phyloP scores from a whole-genome alignment of 2,888 invertebrate genomes.

The Lithophane leautieri region DNA sequence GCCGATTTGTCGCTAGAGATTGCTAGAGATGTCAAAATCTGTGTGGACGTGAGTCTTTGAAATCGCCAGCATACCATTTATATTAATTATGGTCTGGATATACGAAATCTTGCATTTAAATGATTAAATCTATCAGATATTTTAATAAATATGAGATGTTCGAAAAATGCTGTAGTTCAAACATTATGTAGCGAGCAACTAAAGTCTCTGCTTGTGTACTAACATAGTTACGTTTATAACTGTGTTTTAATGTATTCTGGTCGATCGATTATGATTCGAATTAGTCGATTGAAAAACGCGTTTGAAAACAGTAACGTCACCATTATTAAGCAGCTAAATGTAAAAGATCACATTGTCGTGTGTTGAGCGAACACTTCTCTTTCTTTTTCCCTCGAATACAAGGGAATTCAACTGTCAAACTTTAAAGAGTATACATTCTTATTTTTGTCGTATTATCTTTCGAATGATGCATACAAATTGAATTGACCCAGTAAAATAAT shows the following conservation, averaged over 20 bases:
- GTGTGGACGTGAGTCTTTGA: too few relatives aligned
- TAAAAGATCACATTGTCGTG: constrained; percentile 5
- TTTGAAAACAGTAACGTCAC: constrained; percentile 59
- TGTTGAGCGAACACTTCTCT: constrained; percentile 38
- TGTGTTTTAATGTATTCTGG: constrained; percentile 7
- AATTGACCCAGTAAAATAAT: constrained; percentile 73
- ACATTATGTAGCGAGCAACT: neutral
- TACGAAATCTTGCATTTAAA: too few relatives aligned
- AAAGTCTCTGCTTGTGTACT: neutral
- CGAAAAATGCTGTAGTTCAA: neutral
- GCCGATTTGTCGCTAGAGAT: too few relatives aligned
- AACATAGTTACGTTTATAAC: neutral
- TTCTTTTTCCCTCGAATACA: constrained; percentile 28
- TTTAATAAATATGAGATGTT: neutral
- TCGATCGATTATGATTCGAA: neutral
- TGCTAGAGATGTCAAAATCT: too few relatives aligned
- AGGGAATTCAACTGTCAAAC: constrained; percentile 61
- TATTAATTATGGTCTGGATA: too few relatives aligned
- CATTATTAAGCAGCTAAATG: constrained; percentile 45
- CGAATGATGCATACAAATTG: constrained; percentile 69
- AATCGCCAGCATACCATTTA: too few relatives aligned
- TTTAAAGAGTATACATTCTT: constrained; percentile 12
- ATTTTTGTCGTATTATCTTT: constrained; percentile 55
- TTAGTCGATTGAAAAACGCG: constrained; percentile 12
- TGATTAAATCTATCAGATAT: too few relatives aligned